Conservation (phyloP, 2,113 vertebrate species). For the Pollachius pollachius region DNA sequence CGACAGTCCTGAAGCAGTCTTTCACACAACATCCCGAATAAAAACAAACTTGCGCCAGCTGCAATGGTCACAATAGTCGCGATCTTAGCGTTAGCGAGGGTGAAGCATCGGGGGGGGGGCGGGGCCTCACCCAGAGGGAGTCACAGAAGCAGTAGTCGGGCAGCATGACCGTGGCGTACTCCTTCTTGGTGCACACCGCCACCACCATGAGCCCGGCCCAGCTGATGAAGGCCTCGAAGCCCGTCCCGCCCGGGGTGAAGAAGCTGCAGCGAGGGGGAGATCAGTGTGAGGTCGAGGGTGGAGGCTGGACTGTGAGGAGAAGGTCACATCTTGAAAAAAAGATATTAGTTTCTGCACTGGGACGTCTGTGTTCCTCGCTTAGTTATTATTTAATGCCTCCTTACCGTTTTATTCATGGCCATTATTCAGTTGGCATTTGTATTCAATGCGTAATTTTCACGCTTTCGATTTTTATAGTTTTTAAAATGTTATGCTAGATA, state of each 20-base stretch:
- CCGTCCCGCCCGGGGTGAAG: constrained; percentile 89
- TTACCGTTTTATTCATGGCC: too few relatives aligned
- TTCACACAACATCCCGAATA: too few relatives aligned
- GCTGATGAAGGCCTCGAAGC: constrained; percentile 96
- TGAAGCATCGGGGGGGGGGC: background rate
- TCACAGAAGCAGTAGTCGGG: constrained; percentile 96
- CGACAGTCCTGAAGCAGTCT: too few relatives aligned
- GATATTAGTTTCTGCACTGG: background rate
- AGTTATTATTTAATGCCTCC: too few relatives aligned
- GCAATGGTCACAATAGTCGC: too few relatives aligned
- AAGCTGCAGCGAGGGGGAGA: constrained; percentile 72
- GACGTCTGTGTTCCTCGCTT: background rate
- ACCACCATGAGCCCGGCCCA: constrained; percentile 86
- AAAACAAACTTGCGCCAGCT: too few relatives aligned
- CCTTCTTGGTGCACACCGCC: constrained; percentile 95
- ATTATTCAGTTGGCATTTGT: too few relatives aligned
- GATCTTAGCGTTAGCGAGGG: background rate
- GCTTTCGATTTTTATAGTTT: too few relatives aligned
- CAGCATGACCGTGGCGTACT: constrained; percentile 93
- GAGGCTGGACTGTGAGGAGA: background rate
- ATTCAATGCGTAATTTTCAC: too few relatives aligned
- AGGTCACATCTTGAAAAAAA: too few relatives aligned
- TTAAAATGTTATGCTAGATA: too few relatives aligned
- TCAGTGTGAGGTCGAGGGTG: background rate
- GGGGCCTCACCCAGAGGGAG: constrained; percentile 88